Percentiles rank a stretch among this genome's conserved stretches.
Evolutionary conservation across 2,113 vertebrate species (phyloP).

Genomic region (Antigone vipio): DNA sequence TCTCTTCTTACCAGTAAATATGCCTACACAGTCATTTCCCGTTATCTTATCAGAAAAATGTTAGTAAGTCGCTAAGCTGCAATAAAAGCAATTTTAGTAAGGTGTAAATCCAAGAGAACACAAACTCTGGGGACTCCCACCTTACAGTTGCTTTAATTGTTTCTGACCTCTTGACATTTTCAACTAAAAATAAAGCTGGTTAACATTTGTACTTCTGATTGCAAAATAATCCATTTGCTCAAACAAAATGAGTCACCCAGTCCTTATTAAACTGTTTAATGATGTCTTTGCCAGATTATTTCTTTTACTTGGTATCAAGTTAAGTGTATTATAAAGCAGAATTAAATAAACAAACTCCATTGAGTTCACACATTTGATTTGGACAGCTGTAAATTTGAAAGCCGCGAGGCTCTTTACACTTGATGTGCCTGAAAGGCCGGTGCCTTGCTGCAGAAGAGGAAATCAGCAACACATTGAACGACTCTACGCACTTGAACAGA

Average conservation of each 20-base stretch:
- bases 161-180: slow-evolving; percentile 68
- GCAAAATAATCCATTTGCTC: slow-evolving; percentile 68
- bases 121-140: slow-evolving; percentile 43
- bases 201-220: slow-evolving; percentile 70
- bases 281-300: slow-evolving; percentile 55
- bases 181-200: slow-evolving; percentile 70
- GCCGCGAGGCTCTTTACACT: not conserved
- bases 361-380: not conserved
- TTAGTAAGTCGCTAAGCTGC: slow-evolving; percentile 44
- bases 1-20: slow-evolving; percentile 47
- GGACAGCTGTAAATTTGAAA: slow-evolving; percentile 1
- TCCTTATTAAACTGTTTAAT: slow-evolving; percentile 50
- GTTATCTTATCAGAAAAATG: slow-evolving; percentile 71
- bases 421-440: not conserved
- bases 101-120: slow-evolving; percentile 65
- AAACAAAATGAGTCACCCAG: slow-evolving; percentile 60
- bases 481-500: not conserved
- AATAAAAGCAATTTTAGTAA: slow-evolving; percentile 68
- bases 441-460: not conserved
- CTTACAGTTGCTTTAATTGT: slow-evolving; percentile 57
- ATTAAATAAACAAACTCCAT: slow-evolving; percentile 46
- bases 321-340: slow-evolving; percentile 33
- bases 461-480: rapidly evolving
- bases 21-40: slow-evolving; percentile 46
- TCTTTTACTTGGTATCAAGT: slow-evolving; percentile 51